Percentiles rank a stretch among this genome's conserved stretches.
These are phyloP conservation scores for Aplysina aerophoba DNA, from an alignment of 37 sponge, comb jelly and placozoan genomes.

Conservation along the genomic window DNA sequence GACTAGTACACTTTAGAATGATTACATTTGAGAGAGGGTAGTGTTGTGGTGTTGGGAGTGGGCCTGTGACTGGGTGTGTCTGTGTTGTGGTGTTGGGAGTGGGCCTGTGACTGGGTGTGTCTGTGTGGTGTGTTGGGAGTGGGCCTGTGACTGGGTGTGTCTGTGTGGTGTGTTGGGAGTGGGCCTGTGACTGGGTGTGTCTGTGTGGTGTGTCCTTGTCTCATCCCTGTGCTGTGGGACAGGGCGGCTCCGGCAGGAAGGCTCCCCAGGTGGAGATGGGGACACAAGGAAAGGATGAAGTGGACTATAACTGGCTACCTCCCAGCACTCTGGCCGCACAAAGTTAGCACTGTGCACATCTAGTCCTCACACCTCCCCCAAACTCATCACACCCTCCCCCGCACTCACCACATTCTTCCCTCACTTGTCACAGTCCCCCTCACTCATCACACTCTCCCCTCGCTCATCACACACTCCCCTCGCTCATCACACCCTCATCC, in stretches of 20 bases:
- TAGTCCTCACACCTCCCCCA: neutral
- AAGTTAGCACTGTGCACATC: constrained; percentile 16
- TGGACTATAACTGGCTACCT: constrained; percentile 81
- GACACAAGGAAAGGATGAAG: constrained; percentile 63
- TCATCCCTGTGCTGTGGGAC: neutral
- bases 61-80: too few species aligned
- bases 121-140: too few species aligned
- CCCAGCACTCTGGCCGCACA: constrained; percentile 56
- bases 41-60: too few species aligned
- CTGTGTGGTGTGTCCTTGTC: neutral
- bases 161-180: neutral
- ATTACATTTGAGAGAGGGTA: too few species aligned
- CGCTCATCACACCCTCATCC: neutral
- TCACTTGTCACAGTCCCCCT: neutral
- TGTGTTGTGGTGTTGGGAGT: too few species aligned
- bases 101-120: too few species aligned
- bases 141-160: too few species aligned
- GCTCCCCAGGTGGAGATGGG: constrained; percentile 60
- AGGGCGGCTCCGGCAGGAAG: neutral
- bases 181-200: neutral
- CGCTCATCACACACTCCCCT: neutral
- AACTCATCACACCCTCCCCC: too few species aligned
- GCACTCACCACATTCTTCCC: neutral
- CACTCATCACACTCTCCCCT: too few species aligned
- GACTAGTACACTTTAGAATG: too few species aligned